Evolutionary conservation across 2,113 vertebrate species (phyloP), one percentile per base, ranked within the genome.

Genomic region (Bambusicola thoracicus): DNA sequence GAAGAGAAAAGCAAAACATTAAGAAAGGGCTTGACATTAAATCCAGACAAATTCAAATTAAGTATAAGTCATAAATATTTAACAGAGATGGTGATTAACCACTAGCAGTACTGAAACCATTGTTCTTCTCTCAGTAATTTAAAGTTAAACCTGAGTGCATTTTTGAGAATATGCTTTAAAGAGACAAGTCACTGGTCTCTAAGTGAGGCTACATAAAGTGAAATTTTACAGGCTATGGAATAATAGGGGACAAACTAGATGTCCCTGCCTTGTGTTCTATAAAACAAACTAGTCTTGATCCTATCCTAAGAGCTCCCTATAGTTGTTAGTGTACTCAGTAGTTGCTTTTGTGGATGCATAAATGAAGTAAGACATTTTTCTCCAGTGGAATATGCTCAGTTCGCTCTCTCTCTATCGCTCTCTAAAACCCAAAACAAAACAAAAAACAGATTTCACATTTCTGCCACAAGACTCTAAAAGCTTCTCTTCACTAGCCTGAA

Each of bases 401-500:
- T 68, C 11, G 49, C n/a, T n/a, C n/a, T n/a, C n/a, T n/a, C n/a
- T n/a, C n/a, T n/a, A n/a, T n/a, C n/a, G n/a, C n/a, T n/a, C n/a
- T n/a, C n/a, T n/a, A n/a, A n/a, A n/a, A n/a, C n/a, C n/a, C n/a
- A n/a, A n/a, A n/a, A n/a, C n/a, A n/a, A n/a, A n/a, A n/a, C n/a
- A n/a, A n/a, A 48, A 22, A 48, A 46, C 19, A 27, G 2, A 0
- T 61, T 68, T 88, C 30, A 19, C 3, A 29, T 44, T 77, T 51
- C 59, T 48, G 58, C 24, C 25, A 55, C 46, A 59, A 16, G 6
- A 30, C 14, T 3, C 0, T 9, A 27, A 90, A 65, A 65, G 13
- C 2, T 21, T 40, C 27, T n/a, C 32, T 41, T n/a, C 1, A 1
- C 1, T 1, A 1, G 0, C 24, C 25, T 63, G 67, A 72, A 46